Evolutionary conservation across 2,888 invertebrate genomes (phyloP), one percentile per base, ranked within the genome.

Genomic region (Drosophila tanythrix): DNA sequence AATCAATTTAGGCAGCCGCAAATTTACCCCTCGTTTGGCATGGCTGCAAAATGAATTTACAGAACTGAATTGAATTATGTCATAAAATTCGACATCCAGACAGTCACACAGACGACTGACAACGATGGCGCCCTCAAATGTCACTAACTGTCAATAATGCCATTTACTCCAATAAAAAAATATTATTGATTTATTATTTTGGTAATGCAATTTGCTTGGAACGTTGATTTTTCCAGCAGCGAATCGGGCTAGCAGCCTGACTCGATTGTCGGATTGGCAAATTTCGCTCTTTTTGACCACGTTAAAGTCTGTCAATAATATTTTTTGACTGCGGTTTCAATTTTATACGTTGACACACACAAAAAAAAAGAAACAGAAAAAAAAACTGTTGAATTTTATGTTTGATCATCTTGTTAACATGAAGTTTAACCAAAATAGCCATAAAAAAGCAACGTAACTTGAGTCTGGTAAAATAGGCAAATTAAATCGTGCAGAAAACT

Each of bases 121-220:
- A 51, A 38, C 55, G 57, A 29, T 48, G 69, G 21, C 33, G 40
- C 36, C 43, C 21, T 40, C 43, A n/a, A 36, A 35, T 58, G 48
- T 62, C 55, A 61, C 59, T 61, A 68, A 70, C 80, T 77, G 83
- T 67, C 84, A 82, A 74, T 89, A 83, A 84, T 79, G 74, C 55
- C 83, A 82, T 87, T 88, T 87, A 74, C 63, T 55, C 46, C 65
- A 76, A 70, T 80, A 70, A 86, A 75, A 75, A 75, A 69, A 57
- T 70, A 69, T 82, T 89, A 89, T 86, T 87, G 84, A 84, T 86
- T 88, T 87, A 88, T 88, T 82, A 83, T 88, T 86, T 83, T 70
- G 84, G 79, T 87, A 87, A 87, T 87, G 83, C 79, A 84, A 87
- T 87, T 89, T 79, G 67, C 57, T 56, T 43, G 25, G 6, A 27